A percentile compares a stretch with the other conserved stretches of the same genome.
Evolutionary conservation across 2,888 invertebrate genomes (phyloP).

Genomic region (Fragum fragum): DNA sequence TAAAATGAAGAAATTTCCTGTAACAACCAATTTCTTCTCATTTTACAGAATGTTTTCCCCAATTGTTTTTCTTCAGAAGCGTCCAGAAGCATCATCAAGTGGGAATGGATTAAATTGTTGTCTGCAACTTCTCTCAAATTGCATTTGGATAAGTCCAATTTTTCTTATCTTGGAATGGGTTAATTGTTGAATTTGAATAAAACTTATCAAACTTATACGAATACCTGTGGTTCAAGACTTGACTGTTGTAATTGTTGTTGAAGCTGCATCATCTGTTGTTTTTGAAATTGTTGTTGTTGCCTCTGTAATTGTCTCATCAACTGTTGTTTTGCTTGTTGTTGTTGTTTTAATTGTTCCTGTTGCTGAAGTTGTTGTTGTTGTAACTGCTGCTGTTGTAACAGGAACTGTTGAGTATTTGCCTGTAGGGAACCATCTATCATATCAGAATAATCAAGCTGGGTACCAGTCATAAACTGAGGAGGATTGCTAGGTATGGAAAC

Average conservation of each 20-base stretch:
- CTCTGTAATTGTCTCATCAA: constrained; percentile 54
- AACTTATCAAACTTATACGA: background rate
- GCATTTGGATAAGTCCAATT: no score
- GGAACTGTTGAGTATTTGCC: constrained; percentile 41
- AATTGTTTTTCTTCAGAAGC: no score
- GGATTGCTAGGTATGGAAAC: background rate
- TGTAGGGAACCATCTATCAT: constrained; percentile 44
- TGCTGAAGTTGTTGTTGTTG: constrained; percentile 65
- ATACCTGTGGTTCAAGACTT: constrained; percentile 66
- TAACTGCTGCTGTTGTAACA: constrained; percentile 60
- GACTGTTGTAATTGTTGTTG: constrained; percentile 30
- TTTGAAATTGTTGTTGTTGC: constrained; percentile 68
- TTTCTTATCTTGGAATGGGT: no score
- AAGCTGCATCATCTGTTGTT: constrained; percentile 67
- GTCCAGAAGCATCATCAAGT: no score
- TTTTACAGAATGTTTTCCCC: no score
- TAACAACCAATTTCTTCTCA: no score
- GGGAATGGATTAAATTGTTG: no score
- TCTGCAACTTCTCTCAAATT: no score
- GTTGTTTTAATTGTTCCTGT: constrained; percentile 64
- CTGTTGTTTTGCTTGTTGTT: constrained; percentile 59
- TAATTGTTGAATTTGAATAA: no score
- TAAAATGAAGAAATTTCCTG: no score
- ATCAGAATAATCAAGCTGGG: constrained; percentile 43
- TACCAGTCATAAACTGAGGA: constrained; percentile 40